These are phyloP conservation scores for Agapetus fuscipes DNA, from an alignment of 2,888 invertebrate species.

Conservation along the genomic window DNA sequence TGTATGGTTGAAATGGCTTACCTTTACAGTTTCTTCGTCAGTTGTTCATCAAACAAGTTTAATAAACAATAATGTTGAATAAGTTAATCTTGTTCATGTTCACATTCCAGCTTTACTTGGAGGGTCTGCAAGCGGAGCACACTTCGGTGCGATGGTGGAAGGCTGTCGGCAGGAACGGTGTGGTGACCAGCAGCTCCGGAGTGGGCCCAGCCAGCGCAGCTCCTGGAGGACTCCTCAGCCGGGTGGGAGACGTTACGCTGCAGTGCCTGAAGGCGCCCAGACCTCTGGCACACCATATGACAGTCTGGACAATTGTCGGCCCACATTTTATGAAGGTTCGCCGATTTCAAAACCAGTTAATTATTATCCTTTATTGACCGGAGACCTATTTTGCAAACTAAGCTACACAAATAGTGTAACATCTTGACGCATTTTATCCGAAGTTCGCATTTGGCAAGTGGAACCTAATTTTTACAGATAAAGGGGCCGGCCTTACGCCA, in stretches of 20 bases:
- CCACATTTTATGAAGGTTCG: slow-evolving; percentile 88
- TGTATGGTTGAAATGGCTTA: no score
- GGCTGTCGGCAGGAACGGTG: slow-evolving; percentile 31
- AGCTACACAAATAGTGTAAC: no score
- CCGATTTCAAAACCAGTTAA: not conserved
- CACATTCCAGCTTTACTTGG: slow-evolving; percentile 30
- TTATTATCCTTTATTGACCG: slow-evolving; percentile 1
- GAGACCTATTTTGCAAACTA: no score
- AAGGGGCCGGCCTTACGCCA: no score
- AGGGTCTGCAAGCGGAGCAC: slow-evolving; percentile 26
- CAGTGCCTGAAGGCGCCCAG: slow-evolving; percentile 79
- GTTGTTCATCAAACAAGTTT: no score
- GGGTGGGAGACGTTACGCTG: slow-evolving; percentile 81
- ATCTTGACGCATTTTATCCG: no score
- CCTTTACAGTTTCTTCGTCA: no score
- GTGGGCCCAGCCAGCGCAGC: slow-evolving; percentile 32
- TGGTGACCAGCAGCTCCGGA: slow-evolving; percentile 35
- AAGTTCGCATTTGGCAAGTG: no score
- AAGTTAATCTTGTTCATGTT: no score
- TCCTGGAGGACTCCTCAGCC: slow-evolving; percentile 55
- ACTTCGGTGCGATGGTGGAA: slow-evolving; percentile 18
- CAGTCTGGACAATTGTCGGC: slow-evolving; percentile 85
- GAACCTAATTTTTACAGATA: no score
- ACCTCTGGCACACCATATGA: slow-evolving; percentile 84
- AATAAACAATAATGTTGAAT: no score